Evolutionary conservation across 1,140 invertebrate genomes (phyloP), one percentile per base, ranked within the genome.

Genomic region (Hyles vespertilio): DNA sequence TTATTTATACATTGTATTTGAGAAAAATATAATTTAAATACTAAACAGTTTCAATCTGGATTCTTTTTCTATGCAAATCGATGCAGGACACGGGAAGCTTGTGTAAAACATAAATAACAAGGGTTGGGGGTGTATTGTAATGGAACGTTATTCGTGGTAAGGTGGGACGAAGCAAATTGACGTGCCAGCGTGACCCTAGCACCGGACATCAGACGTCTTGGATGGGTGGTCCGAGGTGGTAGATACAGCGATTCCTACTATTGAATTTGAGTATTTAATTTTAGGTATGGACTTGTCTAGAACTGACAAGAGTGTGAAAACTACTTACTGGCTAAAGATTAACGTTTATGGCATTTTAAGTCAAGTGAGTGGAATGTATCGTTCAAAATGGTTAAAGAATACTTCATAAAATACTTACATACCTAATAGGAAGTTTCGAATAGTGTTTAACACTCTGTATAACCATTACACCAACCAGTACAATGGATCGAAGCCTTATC

Each of bases 101-200:
- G 12, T 47, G 10, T 12, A n/a, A 12, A 47, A 47, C 46, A 47
- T 11, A n/a, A 47, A 11, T 47, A 47, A 11, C 12, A 47, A 12
- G 46, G 12, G 46, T 47, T 47, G 4, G 22, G 22, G 22, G 46
- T 11, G 46, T 47, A 47, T 48, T 48, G 47, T 48, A 48, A 48
- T 48, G 22, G 47, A n/a, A 48, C 47, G 22, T 48, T 48, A 48
- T 48, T 48, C 22, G 47, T n/a, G 3, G 22, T 48, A 32, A 22
- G 22, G 32, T 33, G 50, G 22, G 51, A 53, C 51, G 40, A 44
- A 32, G 51, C 51, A 53, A 53, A 53, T 53, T 53, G 51, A 53
- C 51, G 51, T 53, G 51, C 51, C 36, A 9, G n/a, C 32, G 34
- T 53, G 51, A 53, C 51, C 51, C 51, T 12, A n/a, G 22, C 22